Base-by-base conservation (phyloP, 1,140 invertebrate genomes). In the Danaus melanippus region DNA sequence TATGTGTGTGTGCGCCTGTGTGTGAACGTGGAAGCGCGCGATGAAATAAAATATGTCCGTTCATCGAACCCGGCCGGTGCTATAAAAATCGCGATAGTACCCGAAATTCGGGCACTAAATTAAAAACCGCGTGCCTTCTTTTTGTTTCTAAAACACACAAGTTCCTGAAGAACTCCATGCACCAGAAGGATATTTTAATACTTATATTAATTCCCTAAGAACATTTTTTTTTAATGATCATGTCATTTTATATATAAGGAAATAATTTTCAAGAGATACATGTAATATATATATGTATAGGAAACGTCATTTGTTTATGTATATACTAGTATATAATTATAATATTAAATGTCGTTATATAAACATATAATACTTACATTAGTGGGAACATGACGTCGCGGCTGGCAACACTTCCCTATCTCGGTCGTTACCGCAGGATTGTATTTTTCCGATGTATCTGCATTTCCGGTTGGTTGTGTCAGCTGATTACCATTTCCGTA, bases 31-130 rank as follows among this genome's bases (percentile, higher is more conserved):
- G 82, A 84, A 81, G 80, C 79, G 80, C 80, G 83, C 83, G 83
- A 84, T 86, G 78, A 86, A 86, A 86, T 86, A 86, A 86, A 86
- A 84, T 86, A 86, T 86, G 83, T 84, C 83, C 83, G 83, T 80
- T 84, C 83, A 84, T 81, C 74, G 83, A 86, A 74, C 83, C 67
- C 79, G 78, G 75, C 82, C 75, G 79, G 83, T 84, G 83, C 83
- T 80, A 81, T 86, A 86, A 86, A 86, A 86, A 86, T 86, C 74
- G 83, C 83, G 80, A 86, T 83, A 80, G 74, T 77, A 75, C 61
- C 83, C 80, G 78, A 86, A 86, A 81, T 82, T 84, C 69, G 74
- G 73, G 56, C 69, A 67, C 63, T 72, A 69, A 83, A 74, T 62
- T 64, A 66, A 70, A 68, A 66, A 69, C 56, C 32, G 52, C 56